Conservation (phyloP, 2,888 invertebrate species). For the Synergus gifuensis region DNA sequence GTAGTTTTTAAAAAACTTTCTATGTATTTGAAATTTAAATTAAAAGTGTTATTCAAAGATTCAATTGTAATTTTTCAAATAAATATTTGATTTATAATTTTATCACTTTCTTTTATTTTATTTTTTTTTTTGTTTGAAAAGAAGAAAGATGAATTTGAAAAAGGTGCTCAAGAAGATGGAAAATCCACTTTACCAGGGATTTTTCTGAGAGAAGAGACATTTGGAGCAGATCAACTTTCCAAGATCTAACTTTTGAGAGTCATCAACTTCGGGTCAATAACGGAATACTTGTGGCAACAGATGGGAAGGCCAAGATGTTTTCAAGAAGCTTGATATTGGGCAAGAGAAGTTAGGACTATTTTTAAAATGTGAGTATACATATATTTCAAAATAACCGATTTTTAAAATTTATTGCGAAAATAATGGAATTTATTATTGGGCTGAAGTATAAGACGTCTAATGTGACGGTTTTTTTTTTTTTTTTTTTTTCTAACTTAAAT, state of each 20-base stretch:
- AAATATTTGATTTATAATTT: neutral
- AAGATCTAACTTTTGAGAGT: neutral
- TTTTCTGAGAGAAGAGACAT: neutral
- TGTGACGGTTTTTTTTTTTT: neutral
- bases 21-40: neutral
- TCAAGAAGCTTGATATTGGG: neutral
- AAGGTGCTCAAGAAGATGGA: neutral
- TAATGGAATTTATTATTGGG: neutral
- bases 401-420: neutral
- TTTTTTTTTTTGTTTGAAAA: neutral
- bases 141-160: neutral
- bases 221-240: neutral
- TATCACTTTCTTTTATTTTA: neutral
- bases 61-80: neutral
- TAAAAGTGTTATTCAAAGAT: neutral
- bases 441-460: neutral
- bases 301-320: neutral
- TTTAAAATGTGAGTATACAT: neutral
- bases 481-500: neutral
- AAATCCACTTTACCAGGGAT: neutral
- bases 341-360: neutral
- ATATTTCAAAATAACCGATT: neutral
- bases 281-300: neutral
- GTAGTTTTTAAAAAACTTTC: neutral
- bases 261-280: slow-evolving; percentile 21